phyloP scores from a whole-genome alignment of 2,888 invertebrate genomes.

The Brassicogethes aeneus region DNA sequence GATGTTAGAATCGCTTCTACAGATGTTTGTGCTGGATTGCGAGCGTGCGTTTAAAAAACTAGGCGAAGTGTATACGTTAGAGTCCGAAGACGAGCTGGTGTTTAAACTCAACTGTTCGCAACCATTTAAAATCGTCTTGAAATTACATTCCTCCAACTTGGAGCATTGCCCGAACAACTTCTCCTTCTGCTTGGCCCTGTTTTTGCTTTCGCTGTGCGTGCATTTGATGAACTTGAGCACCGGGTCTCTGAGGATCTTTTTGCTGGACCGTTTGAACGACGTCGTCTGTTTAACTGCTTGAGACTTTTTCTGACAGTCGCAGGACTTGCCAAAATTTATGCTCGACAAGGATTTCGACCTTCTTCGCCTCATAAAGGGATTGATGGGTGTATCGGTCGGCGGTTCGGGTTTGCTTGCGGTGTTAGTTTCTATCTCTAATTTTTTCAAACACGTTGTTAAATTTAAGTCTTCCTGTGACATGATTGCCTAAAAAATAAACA shows the following conservation, averaged over 20 bases:
- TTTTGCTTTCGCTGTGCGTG: constrained; percentile 19
- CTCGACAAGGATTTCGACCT: constrained; percentile 39
- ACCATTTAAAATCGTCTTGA: constrained; percentile 36
- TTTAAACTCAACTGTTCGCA: constrained; percentile 37
- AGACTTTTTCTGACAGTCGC: constrained; percentile 29
- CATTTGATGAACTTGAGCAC: constrained; percentile 45
- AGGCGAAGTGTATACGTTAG: constrained; percentile 23
- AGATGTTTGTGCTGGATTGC: constrained; percentile 13
- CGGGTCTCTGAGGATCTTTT: constrained; percentile 49
- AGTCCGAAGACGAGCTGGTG: constrained; percentile 18
- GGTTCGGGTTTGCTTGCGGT: constrained; percentile 14
- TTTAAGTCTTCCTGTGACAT: constrained; percentile 38
- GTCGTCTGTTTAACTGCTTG: constrained; percentile 29
- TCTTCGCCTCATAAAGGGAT: constrained; percentile 35
- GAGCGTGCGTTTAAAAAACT: constrained; percentile 31
- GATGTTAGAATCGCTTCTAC: constrained; percentile 16
- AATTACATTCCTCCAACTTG: constrained; percentile 31
- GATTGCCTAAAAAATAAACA: constrained; percentile 24
- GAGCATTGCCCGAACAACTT: constrained; percentile 32
- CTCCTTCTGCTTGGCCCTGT: constrained; percentile 13
- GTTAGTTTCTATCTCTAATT: constrained; percentile 32
- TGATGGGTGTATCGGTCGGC: constrained; percentile 16
- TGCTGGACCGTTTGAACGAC: constrained; percentile 30
- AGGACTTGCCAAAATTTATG: constrained; percentile 32
- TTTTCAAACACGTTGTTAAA: constrained; percentile 33